phyloP scores from a whole-genome alignment of 2,888 invertebrate genomes.

The Mythimna impura region DNA sequence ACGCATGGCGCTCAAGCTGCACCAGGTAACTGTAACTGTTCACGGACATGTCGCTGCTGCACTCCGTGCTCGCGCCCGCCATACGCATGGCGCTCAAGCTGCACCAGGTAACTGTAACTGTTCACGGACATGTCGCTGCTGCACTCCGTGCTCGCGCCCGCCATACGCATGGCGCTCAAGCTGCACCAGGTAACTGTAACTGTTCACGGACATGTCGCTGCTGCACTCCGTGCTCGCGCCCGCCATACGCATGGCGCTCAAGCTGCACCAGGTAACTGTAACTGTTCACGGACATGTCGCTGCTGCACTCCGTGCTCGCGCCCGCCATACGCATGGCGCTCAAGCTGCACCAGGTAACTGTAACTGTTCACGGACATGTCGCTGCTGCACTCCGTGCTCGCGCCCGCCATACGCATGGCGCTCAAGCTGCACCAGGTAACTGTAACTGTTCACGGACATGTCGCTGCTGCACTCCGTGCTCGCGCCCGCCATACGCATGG shows the following conservation, averaged over 20 bases:
- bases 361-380: constrained; percentile 99
- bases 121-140: constrained; percentile 99
- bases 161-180: constrained; percentile 98
- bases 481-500: constrained; percentile 99
- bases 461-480: constrained; percentile 97
- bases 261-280: constrained; percentile 96
- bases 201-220: constrained; percentile 99
- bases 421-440: constrained; percentile 97
- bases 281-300: constrained; percentile 99
- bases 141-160: constrained; percentile 98
- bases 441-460: constrained; percentile 98
- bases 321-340: constrained; percentile 99
- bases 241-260: constrained; percentile 98
- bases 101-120: constrained; percentile 95
- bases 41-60: constrained; percentile 98
- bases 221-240: constrained; percentile 98
- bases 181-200: constrained; percentile 95
- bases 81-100: constrained; percentile 99
- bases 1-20: constrained; percentile 98
- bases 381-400: constrained; percentile 97
- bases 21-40: constrained; percentile 96
- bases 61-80: constrained; percentile 98
- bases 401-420: constrained; percentile 99
- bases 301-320: constrained; percentile 97
- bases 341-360: constrained; percentile 96